These are phyloP conservation scores for Ryuthela nishihirai DNA, from an alignment of 2,888 invertebrate genomes.

Conservation along the genomic window DNA sequence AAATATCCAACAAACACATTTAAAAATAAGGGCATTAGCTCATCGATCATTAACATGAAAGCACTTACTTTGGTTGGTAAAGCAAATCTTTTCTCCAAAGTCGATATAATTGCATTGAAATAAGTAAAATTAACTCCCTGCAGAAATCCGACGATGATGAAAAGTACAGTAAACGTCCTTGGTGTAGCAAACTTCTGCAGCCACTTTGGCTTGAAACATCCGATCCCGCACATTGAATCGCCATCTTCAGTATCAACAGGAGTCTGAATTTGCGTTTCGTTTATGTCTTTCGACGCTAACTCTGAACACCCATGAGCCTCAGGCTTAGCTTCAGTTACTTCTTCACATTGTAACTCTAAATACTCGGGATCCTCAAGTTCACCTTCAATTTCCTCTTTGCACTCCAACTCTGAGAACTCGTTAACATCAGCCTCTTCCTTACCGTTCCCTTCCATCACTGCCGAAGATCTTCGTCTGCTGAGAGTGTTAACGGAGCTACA, in stretches of 20 bases:
- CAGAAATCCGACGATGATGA: conserved; percentile 37
- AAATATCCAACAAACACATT: conserved; percentile 39
- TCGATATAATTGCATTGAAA: conserved; percentile 38
- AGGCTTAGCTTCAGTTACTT: too few species aligned
- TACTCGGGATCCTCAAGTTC: conserved; percentile 2
- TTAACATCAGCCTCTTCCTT: too few species aligned
- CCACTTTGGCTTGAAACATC: conserved; percentile 36
- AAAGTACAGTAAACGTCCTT: conserved; percentile 35
- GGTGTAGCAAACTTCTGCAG: conserved; percentile 41
- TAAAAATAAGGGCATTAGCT: conserved; percentile 33
- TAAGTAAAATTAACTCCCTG: conserved; percentile 42
- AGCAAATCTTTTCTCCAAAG: conserved; percentile 41
- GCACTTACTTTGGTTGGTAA: conserved; percentile 41
- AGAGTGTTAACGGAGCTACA: too few species aligned
- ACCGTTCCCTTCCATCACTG: too few species aligned
- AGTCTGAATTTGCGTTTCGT: too few species aligned
- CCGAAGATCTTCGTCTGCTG: too few species aligned
- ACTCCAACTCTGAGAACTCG: too few species aligned
- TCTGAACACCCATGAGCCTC: too few species aligned
- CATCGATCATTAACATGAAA: conserved; percentile 41
- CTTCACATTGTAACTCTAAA: too few species aligned
- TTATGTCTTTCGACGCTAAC: too few species aligned
- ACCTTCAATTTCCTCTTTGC: not conserved
- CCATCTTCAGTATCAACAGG: not conserved
- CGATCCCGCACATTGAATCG: conserved; percentile 39